Percentiles rank a stretch among this genome's conserved stretches.
These are phyloP conservation scores for Cerastis rubricosa DNA, from an alignment of 2,888 invertebrate species.

Conservation along the genomic window DNA sequence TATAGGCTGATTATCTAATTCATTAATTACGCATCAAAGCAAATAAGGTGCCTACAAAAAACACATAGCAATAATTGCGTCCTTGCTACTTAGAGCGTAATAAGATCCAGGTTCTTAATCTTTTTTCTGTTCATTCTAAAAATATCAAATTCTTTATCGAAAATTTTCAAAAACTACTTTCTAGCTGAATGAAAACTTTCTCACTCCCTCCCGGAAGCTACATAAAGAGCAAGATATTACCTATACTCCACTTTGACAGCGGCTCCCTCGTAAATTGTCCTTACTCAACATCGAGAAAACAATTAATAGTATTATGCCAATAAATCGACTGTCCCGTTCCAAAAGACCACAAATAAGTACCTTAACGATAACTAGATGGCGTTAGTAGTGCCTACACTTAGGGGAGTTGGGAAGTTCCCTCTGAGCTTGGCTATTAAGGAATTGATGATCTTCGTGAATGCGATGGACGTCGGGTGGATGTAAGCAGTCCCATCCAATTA, in stretches of 20 bases:
- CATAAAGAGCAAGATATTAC: not conserved
- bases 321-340: slow-evolving; percentile 14
- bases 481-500: slow-evolving; percentile 56
- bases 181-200: not conserved
- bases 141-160: not conserved
- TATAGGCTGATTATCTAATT: not conserved
- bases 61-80: slow-evolving; percentile 13
- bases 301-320: slow-evolving; percentile 24
- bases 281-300: slow-evolving; percentile 16
- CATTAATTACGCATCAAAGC: not conserved
- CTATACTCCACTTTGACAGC: not conserved
- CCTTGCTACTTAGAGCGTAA: not conserved
- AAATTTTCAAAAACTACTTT: not conserved
- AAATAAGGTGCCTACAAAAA: not conserved
- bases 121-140: not conserved
- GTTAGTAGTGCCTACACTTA: slow-evolving; percentile 25
- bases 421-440: not conserved
- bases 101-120: not conserved
- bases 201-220: not conserved
- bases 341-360: slow-evolving; percentile 33
- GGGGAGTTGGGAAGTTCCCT: slow-evolving; percentile 4
- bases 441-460: slow-evolving; percentile 44
- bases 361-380: slow-evolving; percentile 34
- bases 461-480: slow-evolving; percentile 36
- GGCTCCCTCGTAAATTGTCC: slow-evolving; percentile 14